Evolutionary conservation across 2,888 invertebrate species (phyloP), one percentile per base, ranked within the genome.

Genomic region (Drosophila mercatorum): DNA sequence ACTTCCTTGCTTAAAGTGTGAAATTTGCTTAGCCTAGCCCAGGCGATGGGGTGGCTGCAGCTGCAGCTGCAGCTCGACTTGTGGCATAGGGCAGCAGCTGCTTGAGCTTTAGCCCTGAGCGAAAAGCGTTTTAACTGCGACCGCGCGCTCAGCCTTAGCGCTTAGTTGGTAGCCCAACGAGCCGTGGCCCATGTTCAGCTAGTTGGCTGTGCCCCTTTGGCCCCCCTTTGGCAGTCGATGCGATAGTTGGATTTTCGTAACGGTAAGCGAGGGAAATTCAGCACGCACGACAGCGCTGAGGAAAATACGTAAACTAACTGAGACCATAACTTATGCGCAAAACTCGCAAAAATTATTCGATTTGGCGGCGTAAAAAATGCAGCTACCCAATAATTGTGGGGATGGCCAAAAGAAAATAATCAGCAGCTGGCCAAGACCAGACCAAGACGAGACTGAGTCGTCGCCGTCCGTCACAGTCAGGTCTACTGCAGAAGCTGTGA

Each of bases 261-360:
- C 88, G 86, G 86, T 82, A 80, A 83, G 86, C 82, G 64, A 81
- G 80, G 74, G 80, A 78, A 83, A 87, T 88, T 87, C 82, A 86
- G 55, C 86, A 87, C 86, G 86, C 86, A 88, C 86, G 86, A 86
- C 78, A 80, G 69, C 44, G 66, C 71, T 52, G 59, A 55, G 17
- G 53, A 57, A 81, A 76, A 81, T 74, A 78, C 67, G 67, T 72
- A 68, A 83, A 75, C 58, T 72, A 81, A 78, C 69, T 83, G 84
- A 89, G 91, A 91, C 91, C 91, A 89, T 90, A 86, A 82, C 91
- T 91, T 91, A 91, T 87, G 88, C 84, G 89, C 83, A 91, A 91
- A 60, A 49, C 47, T 64, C 60, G 66, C 66, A 64, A 55, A 55
- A 65, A 91, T 91, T 86, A 87, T 81, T 90, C 81, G 88, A 86